Percentiles rank a stretch among this genome's conserved stretches.
These are phyloP conservation scores for Phenacoccus solenopsis DNA, from an alignment of 1,140 invertebrate genomes.

Conservation along the genomic window DNA sequence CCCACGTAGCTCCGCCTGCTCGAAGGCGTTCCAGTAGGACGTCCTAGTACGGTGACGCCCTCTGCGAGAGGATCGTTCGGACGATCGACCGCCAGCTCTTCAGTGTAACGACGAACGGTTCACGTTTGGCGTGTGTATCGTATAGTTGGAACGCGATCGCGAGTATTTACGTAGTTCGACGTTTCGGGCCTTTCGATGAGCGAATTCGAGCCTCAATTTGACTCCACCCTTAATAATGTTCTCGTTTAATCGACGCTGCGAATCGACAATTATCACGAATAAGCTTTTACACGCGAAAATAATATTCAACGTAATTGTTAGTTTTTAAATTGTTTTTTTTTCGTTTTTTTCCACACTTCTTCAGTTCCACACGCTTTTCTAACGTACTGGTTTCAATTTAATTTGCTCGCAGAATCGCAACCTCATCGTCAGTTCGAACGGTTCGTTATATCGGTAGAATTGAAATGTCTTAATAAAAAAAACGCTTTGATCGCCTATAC, in stretches of 20 bases:
- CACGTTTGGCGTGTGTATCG: neutral
- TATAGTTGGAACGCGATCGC: neutral
- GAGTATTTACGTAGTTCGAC: neutral
- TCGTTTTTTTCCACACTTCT: neutral
- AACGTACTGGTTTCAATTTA: too few species aligned
- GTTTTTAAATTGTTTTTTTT: neutral
- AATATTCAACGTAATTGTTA: conserved; percentile 6
- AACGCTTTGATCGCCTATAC: too few species aligned
- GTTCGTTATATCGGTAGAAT: too few species aligned
- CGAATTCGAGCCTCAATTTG: neutral
- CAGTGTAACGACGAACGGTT: neutral
- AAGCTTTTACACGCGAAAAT: conserved; percentile 3
- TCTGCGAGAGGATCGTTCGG: neutral
- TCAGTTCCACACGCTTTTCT: too few species aligned
- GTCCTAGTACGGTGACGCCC: neutral
- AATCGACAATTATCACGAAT: conserved; percentile 1
- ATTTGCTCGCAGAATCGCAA: too few species aligned
- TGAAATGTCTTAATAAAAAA: too few species aligned
- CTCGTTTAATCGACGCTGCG: neutral
- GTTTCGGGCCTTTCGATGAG: neutral
- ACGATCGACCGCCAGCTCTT: neutral
- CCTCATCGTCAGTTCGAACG: too few species aligned
- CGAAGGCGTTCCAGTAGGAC: neutral
- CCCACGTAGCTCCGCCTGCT: neutral
- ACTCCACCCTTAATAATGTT: conserved; percentile 12